Evolutionary conservation across 2,797 vertebrate species (phyloP), one percentile per base, ranked within the genome.

Genomic region (Acomys russatus): DNA sequence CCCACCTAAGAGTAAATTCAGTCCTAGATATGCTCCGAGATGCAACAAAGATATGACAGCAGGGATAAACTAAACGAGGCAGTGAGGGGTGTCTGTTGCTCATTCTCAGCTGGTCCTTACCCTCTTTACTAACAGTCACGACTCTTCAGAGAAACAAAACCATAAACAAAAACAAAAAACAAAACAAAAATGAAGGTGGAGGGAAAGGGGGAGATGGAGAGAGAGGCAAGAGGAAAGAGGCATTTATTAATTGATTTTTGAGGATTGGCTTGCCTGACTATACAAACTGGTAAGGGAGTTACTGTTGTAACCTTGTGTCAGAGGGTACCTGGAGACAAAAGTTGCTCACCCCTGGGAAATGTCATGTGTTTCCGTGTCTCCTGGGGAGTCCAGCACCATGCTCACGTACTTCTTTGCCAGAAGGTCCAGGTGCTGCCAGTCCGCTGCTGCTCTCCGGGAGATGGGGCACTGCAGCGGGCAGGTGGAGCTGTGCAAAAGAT

Each of bases 31-130:
- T 6, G 15, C 49, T 71, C 1, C 59, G 44, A 80, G 63, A 49
- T 92, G 30, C 12, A 35, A 12, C n/a, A 33, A 80, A 15, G 12
- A 86, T 74, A 54, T 70, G 54, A 11, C 64, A 44, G 5, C 38
- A 78, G 8, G 54, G 14, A 94, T 44, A 90, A 94, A 89, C 35
- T 71, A 92, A 90, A 88, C 35, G 71, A 28, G 68, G 11, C 66
- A 49, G n/a, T 23, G 51, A 88, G 33, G 5, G 64, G 10, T 0
- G 9, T 9, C 30, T 64, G 68, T 63, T 86, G 20, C 51, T 84
- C 15, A 51, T 28, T 70, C 54, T 66, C 63, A 15, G 64, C 33
- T 54, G 63, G 30, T 68, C 56, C 17, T 94, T 6, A 38, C 8
- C 17, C 71, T 10, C 3, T 56, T 0, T 78, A 23, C 76, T 64